These are phyloP conservation scores for Protonemura montana DNA, from an alignment of 2,888 invertebrate genomes.

Conservation along the genomic window DNA sequence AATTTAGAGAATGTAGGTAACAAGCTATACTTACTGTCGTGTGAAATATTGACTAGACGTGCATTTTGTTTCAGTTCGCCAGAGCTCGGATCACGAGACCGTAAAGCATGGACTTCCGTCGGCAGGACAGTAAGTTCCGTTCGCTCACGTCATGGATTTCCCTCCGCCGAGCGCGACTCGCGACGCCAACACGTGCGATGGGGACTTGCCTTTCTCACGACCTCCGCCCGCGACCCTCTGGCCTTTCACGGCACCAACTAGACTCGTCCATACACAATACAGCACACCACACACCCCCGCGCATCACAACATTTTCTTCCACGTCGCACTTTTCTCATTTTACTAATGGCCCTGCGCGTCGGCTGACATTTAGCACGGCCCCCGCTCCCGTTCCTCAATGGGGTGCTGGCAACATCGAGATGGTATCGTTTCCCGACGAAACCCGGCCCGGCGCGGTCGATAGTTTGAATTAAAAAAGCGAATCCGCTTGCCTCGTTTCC, in stretches of 20 bases:
- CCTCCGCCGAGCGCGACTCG: background rate
- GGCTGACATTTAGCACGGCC: background rate
- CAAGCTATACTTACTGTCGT: background rate
- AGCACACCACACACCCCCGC: background rate
- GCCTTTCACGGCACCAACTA: background rate
- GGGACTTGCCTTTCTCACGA: background rate
- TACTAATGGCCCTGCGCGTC: background rate
- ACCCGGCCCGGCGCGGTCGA: background rate
- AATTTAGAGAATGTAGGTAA: background rate
- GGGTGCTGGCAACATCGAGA: background rate
- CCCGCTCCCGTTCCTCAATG: background rate
- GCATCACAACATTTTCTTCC: background rate
- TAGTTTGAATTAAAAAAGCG: conserved; percentile 12
- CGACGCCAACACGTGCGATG: background rate
- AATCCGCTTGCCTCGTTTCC: background rate
- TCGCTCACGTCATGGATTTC: background rate
- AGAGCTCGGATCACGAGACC: conserved; percentile 7
- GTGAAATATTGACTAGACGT: background rate
- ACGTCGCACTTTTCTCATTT: conserved; percentile 12
- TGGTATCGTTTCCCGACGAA: background rate
- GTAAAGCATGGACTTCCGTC: conserved; percentile 12
- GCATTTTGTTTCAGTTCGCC: background rate
- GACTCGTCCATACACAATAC: background rate
- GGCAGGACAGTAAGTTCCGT: conserved; percentile 5
- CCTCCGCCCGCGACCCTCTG: background rate